Evolutionary conservation across 2,888 invertebrate genomes (phyloP).

Genomic region (Laothoe populi): DNA sequence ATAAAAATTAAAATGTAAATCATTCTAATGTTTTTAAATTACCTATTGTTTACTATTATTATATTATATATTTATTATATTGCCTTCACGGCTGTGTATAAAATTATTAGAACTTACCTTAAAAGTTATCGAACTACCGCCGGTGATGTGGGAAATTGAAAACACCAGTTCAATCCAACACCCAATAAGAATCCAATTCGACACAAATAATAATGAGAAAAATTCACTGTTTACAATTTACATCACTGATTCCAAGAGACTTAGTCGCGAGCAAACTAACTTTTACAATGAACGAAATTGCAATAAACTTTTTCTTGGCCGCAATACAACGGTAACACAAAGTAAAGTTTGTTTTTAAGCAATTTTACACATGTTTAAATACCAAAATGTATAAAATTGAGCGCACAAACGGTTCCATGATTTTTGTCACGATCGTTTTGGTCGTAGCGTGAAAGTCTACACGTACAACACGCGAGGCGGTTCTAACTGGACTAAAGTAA

Average conservation of each 20-base stretch:
- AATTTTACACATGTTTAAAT: conserved; percentile 42
- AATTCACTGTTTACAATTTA: conserved; percentile 52
- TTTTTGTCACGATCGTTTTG: conserved; percentile 59
- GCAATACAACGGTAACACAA: conserved; percentile 37
- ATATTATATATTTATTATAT: too few species aligned
- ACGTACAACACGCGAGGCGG: conserved; percentile 50
- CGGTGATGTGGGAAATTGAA: conserved; percentile 14
- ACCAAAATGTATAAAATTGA: conserved; percentile 42
- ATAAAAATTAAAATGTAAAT: too few species aligned
- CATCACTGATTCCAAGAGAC: conserved; percentile 46
- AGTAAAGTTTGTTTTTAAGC: conserved; percentile 35
- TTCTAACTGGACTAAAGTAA: conserved; percentile 71
- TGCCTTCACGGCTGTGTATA: not conserved
- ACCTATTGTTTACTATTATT: too few species aligned
- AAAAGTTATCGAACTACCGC: conserved; percentile 15
- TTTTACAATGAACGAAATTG: conserved; percentile 44
- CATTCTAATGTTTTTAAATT: too few species aligned
- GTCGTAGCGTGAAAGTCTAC: conserved; percentile 41
- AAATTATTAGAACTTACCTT: conserved; percentile 20
- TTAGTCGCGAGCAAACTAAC: conserved; percentile 36
- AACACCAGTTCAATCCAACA: conserved; percentile 37
- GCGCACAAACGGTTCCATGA: conserved; percentile 52
- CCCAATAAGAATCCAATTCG: conserved; percentile 62
- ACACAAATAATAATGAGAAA: conserved; percentile 50
- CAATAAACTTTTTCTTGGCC: conserved; percentile 49